These are phyloP conservation scores for Leptothorax acervorum DNA, from an alignment of 2,888 invertebrate species.

Conservation along the genomic window DNA sequence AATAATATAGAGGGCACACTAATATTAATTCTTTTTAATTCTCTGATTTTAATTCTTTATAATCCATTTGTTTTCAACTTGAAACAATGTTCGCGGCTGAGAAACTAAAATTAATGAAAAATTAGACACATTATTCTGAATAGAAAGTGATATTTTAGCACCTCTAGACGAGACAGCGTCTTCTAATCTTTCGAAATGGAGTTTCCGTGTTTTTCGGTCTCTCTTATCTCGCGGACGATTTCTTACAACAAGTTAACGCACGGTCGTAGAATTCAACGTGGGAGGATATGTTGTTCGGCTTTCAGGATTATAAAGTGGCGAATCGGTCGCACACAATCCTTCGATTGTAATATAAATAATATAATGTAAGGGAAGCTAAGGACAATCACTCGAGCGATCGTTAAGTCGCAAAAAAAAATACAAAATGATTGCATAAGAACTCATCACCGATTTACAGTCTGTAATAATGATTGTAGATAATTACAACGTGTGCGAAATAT, in stretches of 20 bases:
- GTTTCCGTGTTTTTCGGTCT: slow-evolving; percentile 24
- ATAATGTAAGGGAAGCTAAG: background rate
- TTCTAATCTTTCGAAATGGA: slow-evolving; percentile 9
- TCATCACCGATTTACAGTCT: background rate
- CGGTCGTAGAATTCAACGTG: slow-evolving; percentile 56
- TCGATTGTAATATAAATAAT: slow-evolving; percentile 34
- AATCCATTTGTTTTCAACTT: background rate
- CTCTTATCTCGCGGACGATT: slow-evolving; percentile 28
- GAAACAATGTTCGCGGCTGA: background rate
- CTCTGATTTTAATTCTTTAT: background rate
- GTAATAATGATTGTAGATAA: slow-evolving; percentile 9
- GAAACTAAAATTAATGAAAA: background rate
- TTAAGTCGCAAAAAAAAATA: slow-evolving; percentile 66
- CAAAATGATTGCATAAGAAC: background rate
- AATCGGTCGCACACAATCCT: slow-evolving; percentile 61
- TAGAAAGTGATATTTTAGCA: background rate
- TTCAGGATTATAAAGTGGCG: slow-evolving; percentile 61
- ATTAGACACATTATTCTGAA: background rate
- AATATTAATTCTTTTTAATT: background rate
- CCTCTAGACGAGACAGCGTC: background rate
- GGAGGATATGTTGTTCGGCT: slow-evolving; percentile 61
- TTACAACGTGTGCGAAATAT: background rate
- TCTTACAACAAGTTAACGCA: slow-evolving; percentile 60
- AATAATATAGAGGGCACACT: background rate
- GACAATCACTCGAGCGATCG: slow-evolving; percentile 52